These are phyloP conservation scores for Drosophila elegans DNA, from an alignment of 1,140 invertebrate species.

Conservation along the genomic window DNA sequence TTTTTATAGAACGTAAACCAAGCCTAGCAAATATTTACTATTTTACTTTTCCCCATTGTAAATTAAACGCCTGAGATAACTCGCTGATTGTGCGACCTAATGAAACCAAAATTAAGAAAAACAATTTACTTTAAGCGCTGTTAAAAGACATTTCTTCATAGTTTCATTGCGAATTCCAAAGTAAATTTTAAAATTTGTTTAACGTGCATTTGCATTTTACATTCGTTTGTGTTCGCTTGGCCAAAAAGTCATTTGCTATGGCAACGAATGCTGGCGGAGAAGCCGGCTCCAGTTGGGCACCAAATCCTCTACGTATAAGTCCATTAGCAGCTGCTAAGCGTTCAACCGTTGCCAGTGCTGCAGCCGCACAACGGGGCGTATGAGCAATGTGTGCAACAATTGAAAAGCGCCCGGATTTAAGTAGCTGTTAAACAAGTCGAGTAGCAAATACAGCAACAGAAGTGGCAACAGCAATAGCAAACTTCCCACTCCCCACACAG, in stretches of 20 bases:
- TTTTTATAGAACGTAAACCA: too few relatives aligned
- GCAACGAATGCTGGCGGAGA: constrained; percentile 31
- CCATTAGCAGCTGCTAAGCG: constrained; percentile 53
- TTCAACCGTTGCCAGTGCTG: constrained; percentile 24
- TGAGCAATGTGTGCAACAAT: constrained; percentile 69
- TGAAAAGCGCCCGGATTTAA: constrained; percentile 60
- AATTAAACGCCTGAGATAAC: too few relatives aligned
- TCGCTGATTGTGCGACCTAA: too few relatives aligned
- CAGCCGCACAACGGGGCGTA: constrained; percentile 55
- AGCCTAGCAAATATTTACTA: too few relatives aligned
- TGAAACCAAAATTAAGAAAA: too few relatives aligned
- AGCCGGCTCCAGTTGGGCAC: constrained; percentile 4
- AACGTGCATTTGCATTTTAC: not conserved
- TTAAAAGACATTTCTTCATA: too few relatives aligned
- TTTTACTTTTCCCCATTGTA: too few relatives aligned
- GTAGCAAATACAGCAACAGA: constrained; percentile 20
- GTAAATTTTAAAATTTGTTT: not conserved
- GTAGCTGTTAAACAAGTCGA: constrained; percentile 74
- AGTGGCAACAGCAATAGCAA: constrained; percentile 20
- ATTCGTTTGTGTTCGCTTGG: not conserved
- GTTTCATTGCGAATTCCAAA: not conserved
- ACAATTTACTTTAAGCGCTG: too few relatives aligned
- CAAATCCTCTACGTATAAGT: constrained; percentile 46
- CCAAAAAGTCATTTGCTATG: constrained; percentile 27
- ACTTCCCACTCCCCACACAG: constrained; percentile 24